These are phyloP conservation scores for Galerucella calmariensis DNA, from an alignment of 2,888 invertebrate genomes.

Conservation along the genomic window DNA sequence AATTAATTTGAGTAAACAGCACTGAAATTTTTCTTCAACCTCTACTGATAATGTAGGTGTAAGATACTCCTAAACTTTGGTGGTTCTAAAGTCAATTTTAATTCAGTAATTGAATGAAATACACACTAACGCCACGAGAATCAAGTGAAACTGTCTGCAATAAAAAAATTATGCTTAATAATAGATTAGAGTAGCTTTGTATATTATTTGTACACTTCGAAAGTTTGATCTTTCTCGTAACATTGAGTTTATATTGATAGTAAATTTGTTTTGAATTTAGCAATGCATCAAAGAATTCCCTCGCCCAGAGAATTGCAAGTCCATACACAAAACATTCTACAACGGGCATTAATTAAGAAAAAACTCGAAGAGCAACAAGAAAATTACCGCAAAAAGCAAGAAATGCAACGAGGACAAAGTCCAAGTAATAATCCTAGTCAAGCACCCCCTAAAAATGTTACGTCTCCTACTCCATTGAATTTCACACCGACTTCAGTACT, in stretches of 20 bases:
- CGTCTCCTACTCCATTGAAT: constrained; percentile 79
- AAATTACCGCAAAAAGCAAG: constrained; percentile 84
- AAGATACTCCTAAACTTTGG: no score
- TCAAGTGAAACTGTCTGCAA: no score
- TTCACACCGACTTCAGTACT: constrained; percentile 95
- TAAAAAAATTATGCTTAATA: no score
- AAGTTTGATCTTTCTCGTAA: no score
- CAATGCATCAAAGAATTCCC: constrained; percentile 78
- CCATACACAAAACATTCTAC: constrained; percentile 89
- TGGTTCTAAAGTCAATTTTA: no score
- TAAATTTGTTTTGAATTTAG: constrained; percentile 58
- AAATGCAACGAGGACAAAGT: constrained; percentile 63
- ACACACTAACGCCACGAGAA: no score
- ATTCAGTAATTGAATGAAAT: no score
- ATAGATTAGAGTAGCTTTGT: no score
- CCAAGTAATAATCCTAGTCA: constrained; percentile 43
- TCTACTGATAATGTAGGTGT: no score
- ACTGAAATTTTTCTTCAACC: background rate
- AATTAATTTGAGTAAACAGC: background rate
- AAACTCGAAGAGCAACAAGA: constrained; percentile 90
- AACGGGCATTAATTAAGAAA: constrained; percentile 87
- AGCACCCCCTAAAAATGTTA: constrained; percentile 63
- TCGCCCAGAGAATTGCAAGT: constrained; percentile 87
- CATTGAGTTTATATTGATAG: background rate
- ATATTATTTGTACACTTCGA: no score